A percentile compares a stretch with the other conserved stretches of the same genome.
Evolutionary conservation across 2,888 invertebrate species (phyloP).

Genomic region (Choreutis nemorana): DNA sequence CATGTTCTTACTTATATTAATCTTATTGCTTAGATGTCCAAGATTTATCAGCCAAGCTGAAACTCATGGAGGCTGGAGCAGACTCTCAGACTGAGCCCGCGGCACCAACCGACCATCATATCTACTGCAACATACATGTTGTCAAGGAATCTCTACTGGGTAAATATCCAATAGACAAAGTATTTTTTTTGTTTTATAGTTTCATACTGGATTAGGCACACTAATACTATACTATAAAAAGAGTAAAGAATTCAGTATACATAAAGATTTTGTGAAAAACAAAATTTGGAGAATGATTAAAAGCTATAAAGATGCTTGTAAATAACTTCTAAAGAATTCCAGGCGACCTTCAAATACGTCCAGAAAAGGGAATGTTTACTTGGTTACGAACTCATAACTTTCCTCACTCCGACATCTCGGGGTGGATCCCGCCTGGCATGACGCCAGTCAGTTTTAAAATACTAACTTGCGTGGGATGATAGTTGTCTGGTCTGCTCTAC

Average conservation of each 20-base stretch:
- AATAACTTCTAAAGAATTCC: too few relatives aligned
- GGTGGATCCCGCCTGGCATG: conserved; percentile 26
- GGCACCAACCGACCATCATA: conserved; percentile 45
- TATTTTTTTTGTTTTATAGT: neutral
- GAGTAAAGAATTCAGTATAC: neutral
- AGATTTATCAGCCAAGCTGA: conserved; percentile 74
- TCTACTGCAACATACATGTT: conserved; percentile 57
- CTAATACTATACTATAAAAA: neutral
- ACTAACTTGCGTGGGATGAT: conserved; percentile 27
- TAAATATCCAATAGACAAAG: conserved; percentile 16
- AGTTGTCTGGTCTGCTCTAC: conserved; percentile 14
- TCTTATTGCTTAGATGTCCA: conserved; percentile 69
- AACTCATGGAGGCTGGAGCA: conserved; percentile 67
- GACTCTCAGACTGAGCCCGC: conserved; percentile 38
- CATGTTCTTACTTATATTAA: neutral
- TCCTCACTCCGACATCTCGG: conserved; percentile 26
- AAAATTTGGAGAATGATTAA: too few relatives aligned
- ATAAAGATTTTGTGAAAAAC: too few relatives aligned
- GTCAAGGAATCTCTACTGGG: conserved; percentile 48
- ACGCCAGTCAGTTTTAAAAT: conserved; percentile 42
- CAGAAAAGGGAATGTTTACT: conserved; percentile 40
- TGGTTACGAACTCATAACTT: conserved; percentile 22
- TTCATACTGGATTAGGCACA: neutral
- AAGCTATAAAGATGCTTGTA: too few relatives aligned
- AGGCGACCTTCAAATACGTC: too few relatives aligned